Conservation (phyloP, 2,888 invertebrate genomes). For the Aricia artaxerxes region DNA sequence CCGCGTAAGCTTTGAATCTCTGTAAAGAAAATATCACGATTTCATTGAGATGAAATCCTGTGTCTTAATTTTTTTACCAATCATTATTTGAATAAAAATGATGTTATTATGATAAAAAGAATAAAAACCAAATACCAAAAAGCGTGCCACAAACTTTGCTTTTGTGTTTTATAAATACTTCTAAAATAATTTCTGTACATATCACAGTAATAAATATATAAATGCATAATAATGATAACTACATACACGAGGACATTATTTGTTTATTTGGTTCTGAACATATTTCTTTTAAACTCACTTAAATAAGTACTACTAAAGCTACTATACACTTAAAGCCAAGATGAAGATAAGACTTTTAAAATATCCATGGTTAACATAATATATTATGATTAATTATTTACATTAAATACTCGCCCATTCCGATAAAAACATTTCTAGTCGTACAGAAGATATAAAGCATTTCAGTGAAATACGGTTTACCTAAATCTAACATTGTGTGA, state of each 20-base stretch:
- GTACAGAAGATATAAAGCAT: slow-evolving; percentile 29
- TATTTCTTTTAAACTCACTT: not conserved
- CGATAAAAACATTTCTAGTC: slow-evolving; percentile 4
- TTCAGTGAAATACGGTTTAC: slow-evolving; percentile 28
- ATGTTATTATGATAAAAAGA: not conserved
- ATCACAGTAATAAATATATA: not conserved
- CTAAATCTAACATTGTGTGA: slow-evolving; percentile 31
- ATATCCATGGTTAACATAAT: too few species aligned
- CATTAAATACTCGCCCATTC: slow-evolving; percentile 8
- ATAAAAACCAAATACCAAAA: not conserved
- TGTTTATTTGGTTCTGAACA: not conserved
- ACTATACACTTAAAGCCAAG: not conserved
- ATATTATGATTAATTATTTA: not conserved
- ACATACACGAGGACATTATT: not conserved
- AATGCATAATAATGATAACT: not conserved
- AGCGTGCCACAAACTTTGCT: slow-evolving; percentile 16
- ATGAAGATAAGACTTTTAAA: too few species aligned
- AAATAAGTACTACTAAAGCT: not conserved
- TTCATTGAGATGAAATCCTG: not conserved
- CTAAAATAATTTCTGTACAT: not conserved
- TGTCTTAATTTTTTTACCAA: not conserved
- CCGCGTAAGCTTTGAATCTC: slow-evolving; percentile 98
- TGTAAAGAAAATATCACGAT: slow-evolving; percentile 43
- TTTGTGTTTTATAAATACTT: not conserved
- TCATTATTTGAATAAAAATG: slow-evolving; percentile 9